A percentile compares a stretch with the other conserved stretches of the same genome.
Conservation (phyloP, 2,888 invertebrate genomes). For the Xanthia icteritia region DNA sequence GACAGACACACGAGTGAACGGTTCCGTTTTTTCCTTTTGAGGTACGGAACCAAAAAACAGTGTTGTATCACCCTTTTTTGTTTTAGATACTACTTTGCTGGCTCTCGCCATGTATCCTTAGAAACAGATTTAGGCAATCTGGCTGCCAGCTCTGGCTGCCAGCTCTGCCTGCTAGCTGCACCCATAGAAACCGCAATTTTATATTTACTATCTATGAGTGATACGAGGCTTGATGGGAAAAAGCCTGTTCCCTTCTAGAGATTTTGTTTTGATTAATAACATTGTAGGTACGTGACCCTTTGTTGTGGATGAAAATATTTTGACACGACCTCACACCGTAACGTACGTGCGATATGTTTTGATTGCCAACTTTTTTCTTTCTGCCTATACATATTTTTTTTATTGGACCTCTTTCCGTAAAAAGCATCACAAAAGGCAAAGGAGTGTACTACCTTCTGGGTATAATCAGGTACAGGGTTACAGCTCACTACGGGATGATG, state of each 20-base stretch:
- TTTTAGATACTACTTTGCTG: neutral
- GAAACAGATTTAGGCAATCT: neutral
- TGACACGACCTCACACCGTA: neutral
- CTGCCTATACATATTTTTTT: neutral
- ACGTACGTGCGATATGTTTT: neutral
- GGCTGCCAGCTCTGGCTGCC: too few species aligned
- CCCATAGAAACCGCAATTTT: neutral
- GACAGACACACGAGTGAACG: too few species aligned
- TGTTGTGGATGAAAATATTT: conserved; percentile 28
- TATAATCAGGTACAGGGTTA: conserved; percentile 1
- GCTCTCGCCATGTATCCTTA: neutral
- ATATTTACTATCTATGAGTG: neutral
- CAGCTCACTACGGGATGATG: neutral
- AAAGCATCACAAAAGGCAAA: neutral
- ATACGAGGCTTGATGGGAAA: neutral
- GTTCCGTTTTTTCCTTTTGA: too few species aligned
- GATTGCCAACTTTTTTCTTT: neutral
- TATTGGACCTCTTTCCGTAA: neutral
- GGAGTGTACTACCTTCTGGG: neutral
- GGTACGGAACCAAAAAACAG: too few species aligned
- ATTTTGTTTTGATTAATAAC: conserved; percentile 16
- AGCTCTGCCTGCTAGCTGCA: neutral
- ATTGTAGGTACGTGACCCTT: neutral
- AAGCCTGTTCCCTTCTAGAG: conserved; percentile 1
- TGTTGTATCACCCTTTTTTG: neutral